A percentile compares a stretch with the other conserved stretches of the same genome.
Conservation (phyloP, 2,797 vertebrate species). For the Phoeniculus purpureus region DNA sequence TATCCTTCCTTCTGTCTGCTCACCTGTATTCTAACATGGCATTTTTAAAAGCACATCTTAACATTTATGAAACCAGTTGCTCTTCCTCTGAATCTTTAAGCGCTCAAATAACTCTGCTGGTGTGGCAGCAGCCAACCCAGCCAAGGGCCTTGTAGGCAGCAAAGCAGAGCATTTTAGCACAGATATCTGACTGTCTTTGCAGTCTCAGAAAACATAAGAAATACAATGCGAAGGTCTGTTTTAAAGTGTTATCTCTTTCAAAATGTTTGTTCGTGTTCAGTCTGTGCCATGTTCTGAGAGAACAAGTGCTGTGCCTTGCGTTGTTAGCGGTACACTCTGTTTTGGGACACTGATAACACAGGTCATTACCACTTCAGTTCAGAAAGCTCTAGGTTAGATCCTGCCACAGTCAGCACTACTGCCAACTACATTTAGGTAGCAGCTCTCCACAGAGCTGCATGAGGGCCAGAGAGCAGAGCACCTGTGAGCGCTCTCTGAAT, state of each 20-base stretch:
- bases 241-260: background rate
- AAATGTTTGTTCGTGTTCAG: background rate
- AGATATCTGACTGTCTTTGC: accelerated
- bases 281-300: background rate
- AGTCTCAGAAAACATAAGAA: background rate
- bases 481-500: accelerated
- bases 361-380: background rate
- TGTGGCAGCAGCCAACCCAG: background rate
- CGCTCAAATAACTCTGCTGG: background rate
- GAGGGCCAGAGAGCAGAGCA: background rate
- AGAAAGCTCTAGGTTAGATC: background rate
- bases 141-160: background rate
- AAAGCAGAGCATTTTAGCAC: background rate
- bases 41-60: background rate
- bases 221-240: background rate
- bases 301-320: background rate
- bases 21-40: background rate
- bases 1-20: background rate
- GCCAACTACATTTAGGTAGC: background rate
- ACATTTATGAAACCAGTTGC: background rate
- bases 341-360: background rate
- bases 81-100: background rate
- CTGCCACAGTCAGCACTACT: accelerated
- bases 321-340: background rate
- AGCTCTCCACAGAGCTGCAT: background rate